Evolutionary conservation across 2,113 vertebrate species (phyloP).

Genomic region (Colinus virginianus): DNA sequence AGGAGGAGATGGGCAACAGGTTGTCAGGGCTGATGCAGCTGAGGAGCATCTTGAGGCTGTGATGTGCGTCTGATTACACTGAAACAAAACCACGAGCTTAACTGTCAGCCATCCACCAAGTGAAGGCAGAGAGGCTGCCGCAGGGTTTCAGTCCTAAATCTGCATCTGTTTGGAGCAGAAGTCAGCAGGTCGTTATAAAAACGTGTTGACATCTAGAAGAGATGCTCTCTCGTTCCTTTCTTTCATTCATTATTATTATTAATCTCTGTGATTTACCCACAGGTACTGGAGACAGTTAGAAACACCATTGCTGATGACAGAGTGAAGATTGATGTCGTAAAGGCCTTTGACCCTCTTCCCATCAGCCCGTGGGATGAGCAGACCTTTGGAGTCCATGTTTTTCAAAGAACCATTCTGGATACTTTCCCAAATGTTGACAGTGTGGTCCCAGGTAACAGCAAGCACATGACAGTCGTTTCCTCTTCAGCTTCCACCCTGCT

Average conservation of each 20-base stretch:
- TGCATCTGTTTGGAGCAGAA: background rate
- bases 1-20: background rate
- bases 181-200: background rate
- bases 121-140: background rate
- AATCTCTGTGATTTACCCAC: background rate
- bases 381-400: slow-evolving; percentile 88
- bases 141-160: background rate
- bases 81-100: background rate
- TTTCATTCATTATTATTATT: background rate
- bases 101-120: background rate
- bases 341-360: slow-evolving; percentile 86
- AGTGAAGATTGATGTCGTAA: slow-evolving; percentile 84
- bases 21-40: background rate
- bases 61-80: background rate
- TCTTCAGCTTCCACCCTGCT: slow-evolving; percentile 28
- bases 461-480: slow-evolving; percentile 58
- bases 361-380: slow-evolving; percentile 85
- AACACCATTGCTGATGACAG: slow-evolving; percentile 84
- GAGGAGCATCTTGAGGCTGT: background rate
- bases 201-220: background rate
- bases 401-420: slow-evolving; percentile 87
- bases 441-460: slow-evolving; percentile 86
- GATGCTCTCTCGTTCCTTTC: background rate
- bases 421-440: slow-evolving; percentile 85
- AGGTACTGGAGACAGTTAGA: slow-evolving; percentile 86